Evolutionary conservation across 2,888 invertebrate genomes (phyloP).

Genomic region (Strigamia crassipes): DNA sequence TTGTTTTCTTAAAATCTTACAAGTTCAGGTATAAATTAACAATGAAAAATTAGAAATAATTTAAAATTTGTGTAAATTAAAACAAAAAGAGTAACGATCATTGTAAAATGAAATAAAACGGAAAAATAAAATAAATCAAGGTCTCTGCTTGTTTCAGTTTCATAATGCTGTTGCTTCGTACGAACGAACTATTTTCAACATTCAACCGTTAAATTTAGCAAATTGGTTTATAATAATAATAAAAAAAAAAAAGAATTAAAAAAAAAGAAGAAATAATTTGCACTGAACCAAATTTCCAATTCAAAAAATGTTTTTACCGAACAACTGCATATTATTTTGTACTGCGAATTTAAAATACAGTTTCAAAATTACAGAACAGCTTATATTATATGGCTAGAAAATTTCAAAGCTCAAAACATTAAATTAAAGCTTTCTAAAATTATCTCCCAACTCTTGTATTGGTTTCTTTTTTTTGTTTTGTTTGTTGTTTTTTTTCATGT

Average conservation of each 20-base stretch:
- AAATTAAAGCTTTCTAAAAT: slow-evolving; percentile 2
- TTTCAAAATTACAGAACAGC: slow-evolving; percentile 10
- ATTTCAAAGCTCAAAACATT: slow-evolving; percentile 1
- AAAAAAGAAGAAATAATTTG: neutral
- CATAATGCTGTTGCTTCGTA: too few species aligned
- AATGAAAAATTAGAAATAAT: slow-evolving; percentile 30
- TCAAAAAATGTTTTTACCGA: neutral
- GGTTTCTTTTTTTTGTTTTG: too few species aligned
- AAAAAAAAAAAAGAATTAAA: too few species aligned
- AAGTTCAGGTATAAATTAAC: neutral
- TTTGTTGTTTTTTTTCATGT: too few species aligned
- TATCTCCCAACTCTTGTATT: neutral
- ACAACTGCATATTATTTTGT: neutral
- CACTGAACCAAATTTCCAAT: neutral
- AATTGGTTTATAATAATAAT: too few species aligned
- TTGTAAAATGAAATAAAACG: too few species aligned
- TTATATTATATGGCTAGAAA: slow-evolving; percentile 6
- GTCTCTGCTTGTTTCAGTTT: too few species aligned
- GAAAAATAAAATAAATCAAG: too few species aligned
- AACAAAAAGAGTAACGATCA: too few species aligned
- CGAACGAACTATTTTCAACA: too few species aligned
- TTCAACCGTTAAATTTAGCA: too few species aligned
- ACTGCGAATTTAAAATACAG: neutral
- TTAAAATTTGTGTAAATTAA: neutral
- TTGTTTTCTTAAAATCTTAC: neutral